phyloP scores from a whole-genome alignment of 2,888 invertebrate species.

The Opisthograptis luteolata region DNA sequence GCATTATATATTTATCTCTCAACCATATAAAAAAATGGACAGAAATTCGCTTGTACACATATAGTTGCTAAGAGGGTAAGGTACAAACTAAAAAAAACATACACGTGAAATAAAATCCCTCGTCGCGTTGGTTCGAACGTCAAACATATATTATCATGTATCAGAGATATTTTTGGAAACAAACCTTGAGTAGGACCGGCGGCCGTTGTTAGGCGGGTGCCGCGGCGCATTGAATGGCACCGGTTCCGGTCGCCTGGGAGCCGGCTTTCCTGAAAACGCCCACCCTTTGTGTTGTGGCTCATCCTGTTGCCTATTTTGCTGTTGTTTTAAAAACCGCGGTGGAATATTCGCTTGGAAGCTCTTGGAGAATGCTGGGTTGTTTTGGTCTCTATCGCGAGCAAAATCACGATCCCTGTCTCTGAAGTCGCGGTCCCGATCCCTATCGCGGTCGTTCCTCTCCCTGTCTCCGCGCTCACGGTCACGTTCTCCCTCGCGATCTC shows the following conservation, averaged over 20 bases:
- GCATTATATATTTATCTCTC: too few species aligned
- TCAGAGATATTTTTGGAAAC: slow-evolving; percentile 8
- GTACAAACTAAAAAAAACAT: too few species aligned
- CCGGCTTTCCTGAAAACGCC: slow-evolving; percentile 71
- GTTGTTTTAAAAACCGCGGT: slow-evolving; percentile 93
- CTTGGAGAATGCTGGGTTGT: slow-evolving; percentile 87
- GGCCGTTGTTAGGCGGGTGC: slow-evolving; percentile 69
- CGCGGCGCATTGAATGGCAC: slow-evolving; percentile 72
- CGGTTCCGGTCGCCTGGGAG: slow-evolving; percentile 69
- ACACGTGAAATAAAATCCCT: too few species aligned
- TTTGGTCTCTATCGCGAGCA: slow-evolving; percentile 78
- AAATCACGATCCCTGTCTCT: slow-evolving; percentile 60
- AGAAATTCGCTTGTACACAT: too few species aligned
- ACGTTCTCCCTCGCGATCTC: slow-evolving; percentile 41
- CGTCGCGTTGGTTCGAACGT: too few species aligned
- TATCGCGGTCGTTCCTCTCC: slow-evolving; percentile 45
- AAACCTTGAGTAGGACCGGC: slow-evolving; percentile 77
- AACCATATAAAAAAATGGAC: too few species aligned
- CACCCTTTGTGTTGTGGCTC: slow-evolving; percentile 69
- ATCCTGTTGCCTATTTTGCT: slow-evolving; percentile 82
- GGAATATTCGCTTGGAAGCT: slow-evolving; percentile 93
- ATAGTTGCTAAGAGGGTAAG: too few species aligned
- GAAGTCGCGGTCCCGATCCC: slow-evolving; percentile 59
- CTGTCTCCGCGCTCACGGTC: slow-evolving; percentile 45
- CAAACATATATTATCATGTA: too few species aligned